Base-by-base conservation (phyloP, 1,140 invertebrate species). In the Papilio helenus region DNA sequence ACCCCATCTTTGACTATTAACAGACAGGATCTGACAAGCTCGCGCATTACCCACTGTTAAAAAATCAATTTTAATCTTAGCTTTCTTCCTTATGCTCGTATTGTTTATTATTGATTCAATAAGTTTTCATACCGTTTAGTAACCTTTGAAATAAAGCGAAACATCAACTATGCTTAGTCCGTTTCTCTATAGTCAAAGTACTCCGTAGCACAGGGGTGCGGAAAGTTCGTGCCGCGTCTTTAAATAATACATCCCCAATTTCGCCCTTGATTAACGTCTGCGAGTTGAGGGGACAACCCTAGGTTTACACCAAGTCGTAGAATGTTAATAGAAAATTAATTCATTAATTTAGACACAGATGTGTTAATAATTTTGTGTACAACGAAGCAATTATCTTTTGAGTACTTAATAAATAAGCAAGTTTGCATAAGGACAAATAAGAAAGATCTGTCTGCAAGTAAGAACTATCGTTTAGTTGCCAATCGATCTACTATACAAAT, bases 171-270 rank as follows among this genome's bases (percentile, higher is more conserved):
- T 55, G 7, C n/a, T 8, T 55, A 55, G 51, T 55, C 51, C 51
- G n/a, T 55, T 55, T 20, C 51, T 18, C 3, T 8, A 55, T 20
- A 55, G n/a, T 55, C 51, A 55, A 55, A n/a, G n/a, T 55, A 55
- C 8, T 18, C 39, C 4, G 42, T 4, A 44, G 71, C 12, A 46
- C 72, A 74, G 72, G 44, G 72, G 72, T 74, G 44, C 72, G 44
- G 72, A 42, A 74, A 74, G 20, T 74, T 74, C 23, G 44, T 16
- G 42, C 9, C 42, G 12, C 42, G 44, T 26, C 72, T 74, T 49
- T 74, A 49, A 74, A 74, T 74, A 74, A 74, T 74, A 74, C 72
- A 74, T 74, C 72, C 7, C 39, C 23, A 74, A 74, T 74, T 74
- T 49, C 20, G 44, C 23, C 42, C 72, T 74, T 74, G 72, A 74